Evolutionary conservation across 1,140 invertebrate genomes (phyloP).

Genomic region (Zeugodacus cucurbitae): DNA sequence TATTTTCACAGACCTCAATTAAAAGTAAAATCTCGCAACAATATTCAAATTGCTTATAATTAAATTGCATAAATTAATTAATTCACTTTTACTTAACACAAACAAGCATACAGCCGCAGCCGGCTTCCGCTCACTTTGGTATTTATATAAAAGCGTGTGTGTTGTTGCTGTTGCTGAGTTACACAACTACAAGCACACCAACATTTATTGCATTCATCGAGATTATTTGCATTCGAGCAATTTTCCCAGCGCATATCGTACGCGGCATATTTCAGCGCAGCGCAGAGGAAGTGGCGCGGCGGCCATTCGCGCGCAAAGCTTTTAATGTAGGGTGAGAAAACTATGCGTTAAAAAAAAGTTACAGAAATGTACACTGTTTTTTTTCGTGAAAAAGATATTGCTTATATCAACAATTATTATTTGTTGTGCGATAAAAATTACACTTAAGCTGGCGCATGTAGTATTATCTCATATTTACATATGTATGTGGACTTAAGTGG

Average conservation of each 20-base stretch:
- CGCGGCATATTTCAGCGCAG: background rate
- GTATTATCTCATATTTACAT: background rate
- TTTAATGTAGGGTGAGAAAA: slow-evolving; percentile 38
- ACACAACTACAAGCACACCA: background rate
- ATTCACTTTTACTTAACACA: background rate
- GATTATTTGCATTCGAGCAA: slow-evolving; percentile 14
- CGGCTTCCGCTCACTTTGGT: too few species aligned
- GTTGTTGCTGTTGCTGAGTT: background rate
- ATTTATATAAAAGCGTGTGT: background rate
- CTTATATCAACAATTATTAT: slow-evolving; percentile 1
- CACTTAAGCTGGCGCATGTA: background rate
- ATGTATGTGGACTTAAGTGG: background rate
- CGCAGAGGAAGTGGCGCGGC: background rate
- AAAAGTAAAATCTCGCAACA: background rate
- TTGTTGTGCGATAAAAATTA: slow-evolving; percentile 15
- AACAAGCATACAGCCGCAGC: background rate
- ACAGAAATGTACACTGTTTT: background rate
- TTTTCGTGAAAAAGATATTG: background rate
- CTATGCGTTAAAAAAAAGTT: background rate
- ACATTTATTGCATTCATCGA: slow-evolving; percentile 15
- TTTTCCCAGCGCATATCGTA: slow-evolving; percentile 13
- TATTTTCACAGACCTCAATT: background rate
- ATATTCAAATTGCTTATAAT: background rate
- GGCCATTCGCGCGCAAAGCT: background rate
- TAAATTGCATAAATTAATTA: slow-evolving; percentile 24